Conservation (phyloP, 2,113 vertebrate species). For the Cyprinus carpio region DNA sequence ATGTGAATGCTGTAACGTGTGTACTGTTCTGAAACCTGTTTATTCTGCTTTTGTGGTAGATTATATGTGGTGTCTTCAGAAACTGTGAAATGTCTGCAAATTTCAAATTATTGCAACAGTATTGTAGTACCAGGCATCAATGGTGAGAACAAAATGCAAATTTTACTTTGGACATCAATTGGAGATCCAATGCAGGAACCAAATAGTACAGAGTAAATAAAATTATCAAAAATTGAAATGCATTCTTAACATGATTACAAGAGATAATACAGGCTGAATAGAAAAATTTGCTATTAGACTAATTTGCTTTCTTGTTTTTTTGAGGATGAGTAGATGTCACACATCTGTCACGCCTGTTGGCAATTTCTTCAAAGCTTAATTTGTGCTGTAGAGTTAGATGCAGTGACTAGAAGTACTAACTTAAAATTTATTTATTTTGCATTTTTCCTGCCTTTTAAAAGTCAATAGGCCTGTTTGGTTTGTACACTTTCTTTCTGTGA, state of each 20-base stretch:
- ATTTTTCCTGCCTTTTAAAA: conserved; percentile 4
- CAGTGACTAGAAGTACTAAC: not conserved
- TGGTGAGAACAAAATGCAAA: not conserved
- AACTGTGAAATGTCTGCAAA: not conserved
- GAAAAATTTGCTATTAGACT: not conserved
- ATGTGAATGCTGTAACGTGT: not conserved
- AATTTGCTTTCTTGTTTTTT: not conserved
- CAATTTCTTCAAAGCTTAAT: not conserved
- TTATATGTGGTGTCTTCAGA: not conserved
- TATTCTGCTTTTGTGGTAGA: not conserved
- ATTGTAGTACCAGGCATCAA: not conserved
- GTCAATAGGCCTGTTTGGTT: not conserved
- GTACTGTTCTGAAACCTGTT: not conserved
- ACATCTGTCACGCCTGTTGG: not conserved
- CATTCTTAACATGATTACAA: not conserved
- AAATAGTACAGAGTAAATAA: not conserved
- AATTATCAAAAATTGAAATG: not conserved
- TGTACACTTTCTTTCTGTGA: not conserved
- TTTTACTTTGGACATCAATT: not conserved
- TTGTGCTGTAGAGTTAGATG: not conserved
- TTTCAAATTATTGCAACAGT: not conserved
- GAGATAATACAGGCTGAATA: not conserved
- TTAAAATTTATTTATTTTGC: not conserved
- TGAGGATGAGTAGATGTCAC: not conserved
- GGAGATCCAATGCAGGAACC: not conserved